Evolutionary conservation across 2,888 invertebrate genomes (phyloP).

Genomic region (Spisula subtruncata): DNA sequence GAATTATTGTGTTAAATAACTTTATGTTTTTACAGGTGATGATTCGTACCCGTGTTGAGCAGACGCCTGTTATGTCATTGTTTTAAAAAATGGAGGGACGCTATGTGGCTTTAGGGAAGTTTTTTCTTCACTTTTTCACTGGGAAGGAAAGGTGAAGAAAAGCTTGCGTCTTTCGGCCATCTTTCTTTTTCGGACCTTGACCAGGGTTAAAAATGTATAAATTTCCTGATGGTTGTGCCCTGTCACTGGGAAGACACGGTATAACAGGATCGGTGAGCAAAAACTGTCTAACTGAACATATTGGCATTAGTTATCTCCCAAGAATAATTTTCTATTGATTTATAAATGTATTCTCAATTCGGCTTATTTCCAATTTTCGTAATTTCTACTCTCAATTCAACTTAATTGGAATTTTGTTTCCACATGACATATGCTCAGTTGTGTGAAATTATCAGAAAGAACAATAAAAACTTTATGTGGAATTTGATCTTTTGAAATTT

Average conservation of each 20-base stretch:
- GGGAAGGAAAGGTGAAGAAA: slow-evolving; percentile 73
- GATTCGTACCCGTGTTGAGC: slow-evolving; percentile 25
- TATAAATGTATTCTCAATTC: not conserved
- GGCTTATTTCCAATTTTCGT: not conserved
- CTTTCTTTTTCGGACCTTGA: slow-evolving; percentile 60
- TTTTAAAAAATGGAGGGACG: slow-evolving; percentile 71
- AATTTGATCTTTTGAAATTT: too few relatives aligned
- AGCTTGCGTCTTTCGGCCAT: slow-evolving; percentile 47
- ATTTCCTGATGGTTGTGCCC: slow-evolving; percentile 60
- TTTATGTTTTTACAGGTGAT: slow-evolving; percentile 66
- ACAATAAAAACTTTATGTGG: too few relatives aligned
- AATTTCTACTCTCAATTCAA: not conserved
- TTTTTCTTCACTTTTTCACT: slow-evolving; percentile 72
- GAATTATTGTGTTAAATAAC: slow-evolving; percentile 53
- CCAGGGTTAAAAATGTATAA: slow-evolving; percentile 60
- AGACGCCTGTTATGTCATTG: slow-evolving; percentile 48
- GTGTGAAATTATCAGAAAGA: not conserved
- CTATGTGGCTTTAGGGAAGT: slow-evolving; percentile 63
- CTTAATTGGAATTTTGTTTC: not conserved
- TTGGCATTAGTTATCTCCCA: not conserved
- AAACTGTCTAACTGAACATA: not conserved
- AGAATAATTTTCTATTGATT: not conserved
- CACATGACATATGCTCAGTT: not conserved
- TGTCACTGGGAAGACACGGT: slow-evolving; percentile 72
- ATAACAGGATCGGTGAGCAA: slow-evolving; percentile 42